Percentiles rank a stretch among this genome's conserved stretches.
Conservation (phyloP, 2,113 vertebrate genomes). For the Ammodytes dubius region DNA sequence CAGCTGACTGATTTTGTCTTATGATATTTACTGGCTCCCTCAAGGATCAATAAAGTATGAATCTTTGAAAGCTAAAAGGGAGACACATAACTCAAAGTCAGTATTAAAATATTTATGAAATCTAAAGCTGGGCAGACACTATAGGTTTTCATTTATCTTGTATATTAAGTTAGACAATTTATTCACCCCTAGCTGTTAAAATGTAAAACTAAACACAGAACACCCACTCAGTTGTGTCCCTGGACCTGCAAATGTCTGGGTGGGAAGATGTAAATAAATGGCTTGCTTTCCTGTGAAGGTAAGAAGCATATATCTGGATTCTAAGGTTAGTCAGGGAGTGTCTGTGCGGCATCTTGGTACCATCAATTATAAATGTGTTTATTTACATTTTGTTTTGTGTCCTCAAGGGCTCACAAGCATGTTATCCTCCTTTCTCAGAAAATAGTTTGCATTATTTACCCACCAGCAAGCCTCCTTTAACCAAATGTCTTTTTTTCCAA, state of each 20-base stretch:
- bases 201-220: background rate
- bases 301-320: background rate
- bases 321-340: background rate
- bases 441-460: slow-evolving; percentile 7
- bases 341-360: too few species aligned
- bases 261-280: background rate
- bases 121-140: background rate
- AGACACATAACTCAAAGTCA: slow-evolving; percentile 16
- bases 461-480: background rate
- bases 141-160: background rate
- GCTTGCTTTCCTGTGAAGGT: background rate
- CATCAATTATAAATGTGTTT: slow-evolving; percentile 1
- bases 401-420: background rate
- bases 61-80: slow-evolving; percentile 14
- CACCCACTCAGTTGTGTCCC: too few species aligned
- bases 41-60: slow-evolving; percentile 31
- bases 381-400: background rate
- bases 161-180: background rate
- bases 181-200: background rate
- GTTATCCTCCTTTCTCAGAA: background rate
- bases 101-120: background rate
- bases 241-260: background rate
- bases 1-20: slow-evolving; percentile 3
- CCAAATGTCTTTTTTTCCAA: too few species aligned
- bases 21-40: slow-evolving; percentile 22